Evolutionary conservation across 2,888 invertebrate genomes (phyloP), one percentile per base, ranked within the genome.

Genomic region (Lepidocyrtoides sp.): DNA sequence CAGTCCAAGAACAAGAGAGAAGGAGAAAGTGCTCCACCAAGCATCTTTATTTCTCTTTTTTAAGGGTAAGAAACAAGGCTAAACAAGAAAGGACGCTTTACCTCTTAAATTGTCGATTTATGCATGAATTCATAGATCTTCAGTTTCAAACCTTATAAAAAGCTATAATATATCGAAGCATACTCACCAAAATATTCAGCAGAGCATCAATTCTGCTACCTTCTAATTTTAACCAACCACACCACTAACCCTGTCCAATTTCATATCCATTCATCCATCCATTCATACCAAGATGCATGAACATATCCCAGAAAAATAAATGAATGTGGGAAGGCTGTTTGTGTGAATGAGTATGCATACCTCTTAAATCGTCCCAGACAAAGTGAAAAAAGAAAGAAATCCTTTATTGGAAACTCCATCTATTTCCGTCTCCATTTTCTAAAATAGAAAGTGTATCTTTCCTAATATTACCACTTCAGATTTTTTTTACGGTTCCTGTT

Each of bases 41-140:
- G 14, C 57, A 57, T 66, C 29, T 66, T 66, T 29, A n/a, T 66
- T 66, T 32, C n/a, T 32, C 7, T 63, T 5, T 63, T 17, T 57
- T 3, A 23, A 60, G 26, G 26, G 57, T 20, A 8, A 20, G 2
- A n/a, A 32, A 29, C 14, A 66, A 36, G 32, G 29, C 23, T 66
- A 32, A 66, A 66, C 66, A 66, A n/a, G 32, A 57, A 57, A 20
- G 2, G 57, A 66, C 5, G 32, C n/a, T 36, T 29, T 66, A 32
- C 12, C 7, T 66, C 66, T 66, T 32, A 66, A 66, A 66, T 66
- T 66, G 66, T 66, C 66, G 66, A 66, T 66, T 66, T 66, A 66
- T 66, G 66, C 32, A 66, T 29, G 66, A 36, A 66, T 66, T 29
- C 66, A 2, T n/a, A 36, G 14, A 36, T 66, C n/a, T 29, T 66